Evolutionary conservation across 2,888 invertebrate species (phyloP).

Genomic region (Alentia gelatinosa): DNA sequence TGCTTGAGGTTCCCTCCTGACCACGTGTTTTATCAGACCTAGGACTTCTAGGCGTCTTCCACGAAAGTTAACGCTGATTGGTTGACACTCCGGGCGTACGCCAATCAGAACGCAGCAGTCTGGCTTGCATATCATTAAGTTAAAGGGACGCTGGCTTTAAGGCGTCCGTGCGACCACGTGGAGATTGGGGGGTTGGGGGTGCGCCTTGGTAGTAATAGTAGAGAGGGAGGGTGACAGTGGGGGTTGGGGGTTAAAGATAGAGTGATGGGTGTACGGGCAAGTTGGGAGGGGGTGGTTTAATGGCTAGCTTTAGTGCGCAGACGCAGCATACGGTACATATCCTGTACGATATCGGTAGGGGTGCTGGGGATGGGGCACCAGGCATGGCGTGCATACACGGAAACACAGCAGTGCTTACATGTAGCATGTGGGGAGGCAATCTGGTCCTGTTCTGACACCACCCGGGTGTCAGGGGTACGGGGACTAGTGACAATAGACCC

Average conservation of each 20-base stretch:
- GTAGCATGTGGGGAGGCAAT: not conserved
- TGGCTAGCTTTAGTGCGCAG: no score
- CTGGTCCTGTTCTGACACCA: not conserved
- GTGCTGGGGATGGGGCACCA: not conserved
- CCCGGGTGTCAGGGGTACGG: not conserved
- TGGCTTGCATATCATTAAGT: not conserved
- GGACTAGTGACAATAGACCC: not conserved
- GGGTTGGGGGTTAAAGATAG: not conserved
- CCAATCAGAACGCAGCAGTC: not conserved
- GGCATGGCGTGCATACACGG: not conserved
- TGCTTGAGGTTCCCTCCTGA: not conserved
- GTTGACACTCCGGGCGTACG: not conserved
- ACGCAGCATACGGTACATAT: constrained; percentile 31
- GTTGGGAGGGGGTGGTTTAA: not conserved
- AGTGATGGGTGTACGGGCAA: not conserved
- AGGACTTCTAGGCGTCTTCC: constrained; percentile 37
- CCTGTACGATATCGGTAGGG: constrained; percentile 19
- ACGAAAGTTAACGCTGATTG: not conserved
- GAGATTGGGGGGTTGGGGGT: not conserved
- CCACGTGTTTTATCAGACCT: not conserved
- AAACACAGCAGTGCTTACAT: not conserved
- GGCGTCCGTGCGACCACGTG: not conserved
- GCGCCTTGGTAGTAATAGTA: not conserved
- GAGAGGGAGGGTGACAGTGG: not conserved
- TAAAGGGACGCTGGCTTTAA: not conserved